Percentiles rank a stretch among this genome's conserved stretches.
These are phyloP conservation scores for Agrotis segetum DNA, from an alignment of 2,888 invertebrate genomes.

Conservation along the genomic window DNA sequence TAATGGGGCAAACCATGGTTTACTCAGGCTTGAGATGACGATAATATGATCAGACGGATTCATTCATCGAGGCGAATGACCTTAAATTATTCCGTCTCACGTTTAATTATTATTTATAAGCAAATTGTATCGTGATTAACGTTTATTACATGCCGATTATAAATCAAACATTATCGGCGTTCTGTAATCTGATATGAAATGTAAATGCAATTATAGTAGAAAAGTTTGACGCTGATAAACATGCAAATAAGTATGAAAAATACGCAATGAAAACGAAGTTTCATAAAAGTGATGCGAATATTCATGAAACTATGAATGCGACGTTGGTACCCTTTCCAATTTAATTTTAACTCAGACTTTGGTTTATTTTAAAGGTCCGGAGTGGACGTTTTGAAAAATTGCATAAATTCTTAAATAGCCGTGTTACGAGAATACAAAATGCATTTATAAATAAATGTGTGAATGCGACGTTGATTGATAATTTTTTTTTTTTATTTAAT, in stretches of 20 bases:
- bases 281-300: conserved; percentile 3
- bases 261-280: neutral
- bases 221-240: neutral
- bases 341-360: neutral
- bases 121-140: conserved; percentile 39
- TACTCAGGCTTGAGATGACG: conserved; percentile 42
- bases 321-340: neutral
- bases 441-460: too few relatives aligned
- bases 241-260: neutral
- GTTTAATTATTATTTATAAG: conserved; percentile 34
- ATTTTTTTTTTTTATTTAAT: too few relatives aligned
- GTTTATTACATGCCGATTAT: conserved; percentile 27
- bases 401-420: neutral
- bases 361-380: neutral
- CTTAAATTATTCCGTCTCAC: conserved; percentile 40
- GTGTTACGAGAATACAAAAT: neutral
- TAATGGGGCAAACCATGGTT: conserved; percentile 40
- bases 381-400: neutral
- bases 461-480: too few relatives aligned
- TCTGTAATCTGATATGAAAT: conserved; percentile 22
- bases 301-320: neutral
- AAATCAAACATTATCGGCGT: conserved; percentile 26
- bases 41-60: conserved; percentile 36
- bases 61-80: conserved; percentile 39
- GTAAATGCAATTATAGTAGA: conserved; percentile 14